These are phyloP conservation scores for Aplysina aerophoba DNA, from an alignment of 37 sponge, comb jelly and placozoan species.

Conservation along the genomic window DNA sequence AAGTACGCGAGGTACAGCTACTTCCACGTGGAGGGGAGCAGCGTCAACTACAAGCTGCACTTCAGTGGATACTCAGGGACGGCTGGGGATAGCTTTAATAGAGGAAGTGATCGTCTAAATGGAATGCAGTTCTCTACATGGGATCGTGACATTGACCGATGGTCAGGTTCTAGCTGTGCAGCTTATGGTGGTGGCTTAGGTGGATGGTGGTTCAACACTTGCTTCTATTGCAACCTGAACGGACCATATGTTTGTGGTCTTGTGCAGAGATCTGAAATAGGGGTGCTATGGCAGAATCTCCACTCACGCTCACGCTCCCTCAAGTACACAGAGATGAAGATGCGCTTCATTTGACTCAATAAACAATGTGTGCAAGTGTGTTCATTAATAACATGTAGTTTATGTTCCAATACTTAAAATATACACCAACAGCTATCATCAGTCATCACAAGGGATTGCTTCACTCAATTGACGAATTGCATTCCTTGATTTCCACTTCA, in stretches of 20 bases:
- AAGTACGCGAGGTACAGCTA: slow-evolving; percentile 20
- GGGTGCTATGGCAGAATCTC: not conserved
- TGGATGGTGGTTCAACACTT: slow-evolving; percentile 21
- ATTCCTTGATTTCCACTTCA: too few relatives aligned
- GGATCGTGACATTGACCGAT: not conserved
- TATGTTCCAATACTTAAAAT: too few relatives aligned
- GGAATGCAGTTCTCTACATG: slow-evolving; percentile 9
- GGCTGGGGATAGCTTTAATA: not conserved
- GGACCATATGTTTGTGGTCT: slow-evolving; percentile 3
- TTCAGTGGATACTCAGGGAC: slow-evolving; percentile 19
- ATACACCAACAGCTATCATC: too few relatives aligned
- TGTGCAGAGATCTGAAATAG: not conserved
- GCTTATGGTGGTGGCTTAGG: not conserved
- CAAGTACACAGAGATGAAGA: slow-evolving; percentile 27
- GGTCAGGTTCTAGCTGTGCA: not conserved
- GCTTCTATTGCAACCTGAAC: not conserved
- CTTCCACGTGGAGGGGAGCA: slow-evolving; percentile 7
- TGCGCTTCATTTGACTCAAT: not conserved
- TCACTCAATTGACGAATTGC: too few relatives aligned
- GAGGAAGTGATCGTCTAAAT: not conserved
- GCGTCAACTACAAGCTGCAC: not conserved
- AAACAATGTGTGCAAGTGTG: not conserved
- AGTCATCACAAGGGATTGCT: too few relatives aligned
- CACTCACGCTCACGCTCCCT: not conserved
- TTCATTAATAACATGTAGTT: too few relatives aligned